These are phyloP conservation scores for Bubo bubo DNA, from an alignment of 2,113 vertebrate genomes.

Conservation along the genomic window DNA sequence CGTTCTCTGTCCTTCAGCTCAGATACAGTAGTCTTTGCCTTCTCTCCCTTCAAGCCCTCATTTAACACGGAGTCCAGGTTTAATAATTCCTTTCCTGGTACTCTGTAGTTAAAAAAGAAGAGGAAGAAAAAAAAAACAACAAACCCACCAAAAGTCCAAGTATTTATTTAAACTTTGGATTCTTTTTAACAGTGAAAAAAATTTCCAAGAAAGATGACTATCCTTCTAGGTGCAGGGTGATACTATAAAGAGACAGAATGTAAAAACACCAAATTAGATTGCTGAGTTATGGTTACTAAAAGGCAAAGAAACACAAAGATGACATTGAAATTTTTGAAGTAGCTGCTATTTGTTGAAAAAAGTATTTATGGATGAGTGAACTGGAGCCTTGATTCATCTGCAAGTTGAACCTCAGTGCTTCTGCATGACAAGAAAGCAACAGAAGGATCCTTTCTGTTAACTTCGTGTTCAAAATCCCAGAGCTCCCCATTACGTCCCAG, in stretches of 20 bases:
- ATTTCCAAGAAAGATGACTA: background rate
- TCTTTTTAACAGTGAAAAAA: background rate
- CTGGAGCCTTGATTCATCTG: background rate
- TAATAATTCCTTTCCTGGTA: background rate
- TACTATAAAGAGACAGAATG: background rate
- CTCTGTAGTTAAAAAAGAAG: background rate
- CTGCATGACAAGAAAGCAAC: background rate
- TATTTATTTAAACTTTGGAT: background rate
- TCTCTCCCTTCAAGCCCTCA: background rate
- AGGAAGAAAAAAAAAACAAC: background rate
- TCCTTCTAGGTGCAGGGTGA: background rate
- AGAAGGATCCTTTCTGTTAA: background rate
- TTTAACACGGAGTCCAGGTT: background rate
- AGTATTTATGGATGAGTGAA: background rate
- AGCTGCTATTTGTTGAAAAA: background rate
- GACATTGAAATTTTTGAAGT: background rate
- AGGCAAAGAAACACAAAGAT: background rate
- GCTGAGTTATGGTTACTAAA: background rate
- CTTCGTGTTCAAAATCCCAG: background rate
- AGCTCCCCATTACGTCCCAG: background rate
- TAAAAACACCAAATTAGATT: background rate
- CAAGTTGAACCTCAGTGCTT: background rate
- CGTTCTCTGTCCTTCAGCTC: constrained; percentile 5
- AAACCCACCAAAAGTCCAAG: background rate
- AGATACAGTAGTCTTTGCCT: background rate